Percentiles rank a stretch among this genome's conserved stretches.
Evolutionary conservation across 2,113 vertebrate species (phyloP).

Genomic region (Pogona vitticeps): DNA sequence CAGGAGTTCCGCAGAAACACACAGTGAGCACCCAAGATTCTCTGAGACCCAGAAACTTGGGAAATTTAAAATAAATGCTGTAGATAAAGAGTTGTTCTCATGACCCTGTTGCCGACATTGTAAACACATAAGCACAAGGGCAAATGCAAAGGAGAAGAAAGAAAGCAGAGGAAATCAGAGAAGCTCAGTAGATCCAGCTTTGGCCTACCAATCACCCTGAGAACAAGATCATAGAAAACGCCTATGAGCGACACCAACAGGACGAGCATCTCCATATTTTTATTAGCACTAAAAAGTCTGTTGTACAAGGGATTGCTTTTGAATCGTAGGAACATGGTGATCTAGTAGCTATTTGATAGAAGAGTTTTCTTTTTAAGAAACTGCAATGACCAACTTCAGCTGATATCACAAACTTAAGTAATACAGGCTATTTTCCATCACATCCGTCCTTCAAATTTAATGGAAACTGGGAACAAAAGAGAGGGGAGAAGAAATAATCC

Average conservation of each 20-base stretch:
- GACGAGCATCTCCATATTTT: conserved; percentile 37
- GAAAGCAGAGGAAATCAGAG: no score
- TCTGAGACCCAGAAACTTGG: no score
- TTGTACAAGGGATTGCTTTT: conserved; percentile 70
- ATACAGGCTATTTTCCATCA: conserved; percentile 42
- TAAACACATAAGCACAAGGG: not conserved
- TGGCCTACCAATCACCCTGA: not conserved
- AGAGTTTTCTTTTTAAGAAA: conserved; percentile 32
- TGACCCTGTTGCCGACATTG: not conserved
- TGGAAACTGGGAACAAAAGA: conserved; percentile 42
- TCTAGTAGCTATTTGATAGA: conserved; percentile 27
- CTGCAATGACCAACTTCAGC: conserved; percentile 40
- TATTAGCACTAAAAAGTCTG: conserved; percentile 54
- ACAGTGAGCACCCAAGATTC: not conserved
- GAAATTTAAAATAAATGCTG: not conserved
- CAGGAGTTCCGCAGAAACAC: not conserved
- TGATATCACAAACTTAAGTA: conserved; percentile 47
- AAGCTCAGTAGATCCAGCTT: not conserved
- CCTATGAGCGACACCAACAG: conserved; percentile 8
- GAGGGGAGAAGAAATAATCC: conserved; percentile 15
- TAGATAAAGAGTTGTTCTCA: not conserved
- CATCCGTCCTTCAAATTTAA: not conserved
- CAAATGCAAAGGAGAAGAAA: not conserved
- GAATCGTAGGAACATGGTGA: conserved; percentile 43
- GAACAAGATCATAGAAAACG: not conserved